A percentile compares a stretch with the other conserved stretches of the same genome.
phyloP scores from a whole-genome alignment of 1,140 invertebrate species.

The Caenorhabditis latens region DNA sequence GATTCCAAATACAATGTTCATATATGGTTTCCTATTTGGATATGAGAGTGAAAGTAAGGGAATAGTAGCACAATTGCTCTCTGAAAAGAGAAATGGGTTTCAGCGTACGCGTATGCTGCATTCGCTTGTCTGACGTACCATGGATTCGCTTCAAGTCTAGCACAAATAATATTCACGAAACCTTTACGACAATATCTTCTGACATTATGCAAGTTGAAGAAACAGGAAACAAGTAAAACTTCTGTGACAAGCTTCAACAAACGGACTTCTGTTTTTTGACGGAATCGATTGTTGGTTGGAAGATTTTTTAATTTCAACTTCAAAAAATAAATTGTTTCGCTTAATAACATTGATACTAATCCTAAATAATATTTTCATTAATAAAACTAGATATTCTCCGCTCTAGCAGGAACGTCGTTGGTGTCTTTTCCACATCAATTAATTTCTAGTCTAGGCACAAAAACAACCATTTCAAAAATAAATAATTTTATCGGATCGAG shows the following conservation, averaged over 20 bases:
- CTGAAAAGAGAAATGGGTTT: background rate
- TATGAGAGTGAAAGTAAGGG: background rate
- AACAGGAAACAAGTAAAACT: background rate
- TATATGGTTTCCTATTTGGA: background rate
- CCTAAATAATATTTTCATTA: no score
- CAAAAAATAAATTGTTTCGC: no score
- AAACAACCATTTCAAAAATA: no score
- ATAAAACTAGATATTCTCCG: no score
- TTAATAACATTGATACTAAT: no score
- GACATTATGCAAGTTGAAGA: background rate
- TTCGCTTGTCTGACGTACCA: background rate
- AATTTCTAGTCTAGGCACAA: no score
- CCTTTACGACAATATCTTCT: background rate
- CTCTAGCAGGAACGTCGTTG: no score
- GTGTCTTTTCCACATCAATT: no score
- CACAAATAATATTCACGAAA: conserved; percentile 8
- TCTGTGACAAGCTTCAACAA: background rate
- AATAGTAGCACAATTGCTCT: background rate
- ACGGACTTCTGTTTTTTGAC: background rate
- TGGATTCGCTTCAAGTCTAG: conserved; percentile 1
- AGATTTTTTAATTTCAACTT: no score
- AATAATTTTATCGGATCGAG: no score
- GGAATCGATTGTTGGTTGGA: background rate
- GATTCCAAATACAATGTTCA: background rate
- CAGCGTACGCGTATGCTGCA: background rate